Conservation (phyloP, 2,888 invertebrate species). For the Smittia sp. region DNA sequence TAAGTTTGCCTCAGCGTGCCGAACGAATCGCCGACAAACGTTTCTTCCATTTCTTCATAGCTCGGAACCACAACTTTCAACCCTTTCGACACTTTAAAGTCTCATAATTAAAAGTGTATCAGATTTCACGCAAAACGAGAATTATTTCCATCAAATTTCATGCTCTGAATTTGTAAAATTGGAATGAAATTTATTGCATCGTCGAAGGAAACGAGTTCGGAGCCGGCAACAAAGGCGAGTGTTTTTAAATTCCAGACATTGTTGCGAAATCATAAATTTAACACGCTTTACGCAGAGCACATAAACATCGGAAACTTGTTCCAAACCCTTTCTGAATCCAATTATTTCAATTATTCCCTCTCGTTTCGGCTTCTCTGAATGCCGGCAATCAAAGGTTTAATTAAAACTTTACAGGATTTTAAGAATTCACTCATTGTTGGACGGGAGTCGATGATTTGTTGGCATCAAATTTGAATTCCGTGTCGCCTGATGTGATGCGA, state of each 20-base stretch:
- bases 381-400: constrained; percentile 9
- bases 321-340: constrained; percentile 21
- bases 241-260: constrained; percentile 21
- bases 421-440: neutral
- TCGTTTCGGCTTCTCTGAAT: neutral
- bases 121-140: neutral
- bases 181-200: constrained; percentile 1
- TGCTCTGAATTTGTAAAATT: neutral
- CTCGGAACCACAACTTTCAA: neutral
- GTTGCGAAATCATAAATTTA: constrained; percentile 34
- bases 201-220: neutral
- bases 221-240: neutral
- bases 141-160: neutral
- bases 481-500: neutral
- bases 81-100: constrained; percentile 8
- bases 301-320: constrained; percentile 27
- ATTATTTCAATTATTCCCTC: constrained; percentile 24
- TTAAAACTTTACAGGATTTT: constrained; percentile 10
- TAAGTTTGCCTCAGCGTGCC: too few species aligned
- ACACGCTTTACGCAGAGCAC: constrained; percentile 29
- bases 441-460: constrained; percentile 2
- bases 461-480: neutral
- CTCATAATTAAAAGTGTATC: constrained; percentile 4
- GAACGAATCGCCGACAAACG: too few species aligned
- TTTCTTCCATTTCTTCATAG: too few species aligned